A percentile compares a stretch with the other conserved stretches of the same genome.
Conservation (phyloP, 92 coral and sea anemone genomes). For the Bergia sp. region DNA sequence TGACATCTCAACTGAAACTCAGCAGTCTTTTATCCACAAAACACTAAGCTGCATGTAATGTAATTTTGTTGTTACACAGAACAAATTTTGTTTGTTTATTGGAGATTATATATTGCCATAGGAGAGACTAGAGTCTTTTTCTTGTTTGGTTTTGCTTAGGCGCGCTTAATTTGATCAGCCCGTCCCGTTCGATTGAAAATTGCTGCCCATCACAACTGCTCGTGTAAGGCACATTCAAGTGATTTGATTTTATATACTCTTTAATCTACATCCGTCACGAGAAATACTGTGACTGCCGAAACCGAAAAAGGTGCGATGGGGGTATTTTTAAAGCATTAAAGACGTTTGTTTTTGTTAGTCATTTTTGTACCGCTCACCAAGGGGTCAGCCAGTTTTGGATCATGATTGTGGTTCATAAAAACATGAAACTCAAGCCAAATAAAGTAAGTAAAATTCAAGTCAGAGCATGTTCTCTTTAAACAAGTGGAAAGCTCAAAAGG, state of each 20-base stretch:
- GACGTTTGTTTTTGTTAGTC: constrained; percentile 25
- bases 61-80: constrained; percentile 87
- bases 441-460: constrained; percentile 21
- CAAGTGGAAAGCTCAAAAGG: constrained; percentile 14
- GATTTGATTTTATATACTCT: constrained; percentile 13
- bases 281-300: constrained; percentile 26
- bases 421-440: constrained; percentile 17
- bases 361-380: not conserved
- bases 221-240: not conserved
- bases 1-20: constrained; percentile 37
- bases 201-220: not conserved
- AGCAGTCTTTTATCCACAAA: constrained; percentile 53
- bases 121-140: constrained; percentile 6
- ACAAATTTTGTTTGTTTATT: constrained; percentile 60
- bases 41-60: constrained; percentile 62
- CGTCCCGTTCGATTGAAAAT: not conserved
- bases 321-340: not conserved
- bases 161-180: not conserved
- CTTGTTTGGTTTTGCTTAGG: constrained; percentile 14
- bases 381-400: constrained; percentile 1
- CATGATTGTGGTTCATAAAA: constrained; percentile 5
- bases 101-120: constrained; percentile 21
- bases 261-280: constrained; percentile 18
- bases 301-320: constrained; percentile 18
- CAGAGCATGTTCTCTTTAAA: constrained; percentile 15